Base-by-base conservation (phyloP, 2,113 vertebrate genomes). In the Cavia aperea region DNA sequence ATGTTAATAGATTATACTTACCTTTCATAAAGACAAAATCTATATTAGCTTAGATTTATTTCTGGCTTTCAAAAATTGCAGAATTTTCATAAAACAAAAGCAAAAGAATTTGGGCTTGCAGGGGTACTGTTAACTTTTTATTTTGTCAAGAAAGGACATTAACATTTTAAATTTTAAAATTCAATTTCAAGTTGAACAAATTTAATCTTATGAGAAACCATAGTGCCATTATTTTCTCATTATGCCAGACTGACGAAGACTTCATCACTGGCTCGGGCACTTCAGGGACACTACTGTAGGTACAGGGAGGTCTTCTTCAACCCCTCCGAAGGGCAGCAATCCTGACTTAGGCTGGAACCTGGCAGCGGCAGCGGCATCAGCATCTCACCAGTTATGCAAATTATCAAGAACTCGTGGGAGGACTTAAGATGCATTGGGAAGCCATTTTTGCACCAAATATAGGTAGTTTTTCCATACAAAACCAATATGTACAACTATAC, bases 41-140 rank as follows among this genome's bases (percentile, higher is more conserved):
- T 66, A 6, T 7, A 72, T 72, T 39, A 62, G 39, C 65, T 73
- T 19, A 81, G 46, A 58, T 46, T 83, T 88, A 49, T 63, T 81
- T 86, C 68, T 89, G 56, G 19, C 58, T 84, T 93, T 86, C 84
- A 81, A 46, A 87, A 65, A 86, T 36, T 88, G 88, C 26, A 96
- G 65, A 77, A 49, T 82, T 94, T 83, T 81, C 65, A 94, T 18
- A 43, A 81, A 89, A 81, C 9, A 39, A 62, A 93, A 18, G 62
- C 19, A 63, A 77, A 86, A 92, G 56, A 63, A 91, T 58, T 36
- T n/a, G 29, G n/a, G 4, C 4, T 91, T 56, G 15, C n/a, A 65
- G 51, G 4, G 11, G 16, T 49, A 15, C 36, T 13, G 54, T 43
- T 86, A 46, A 66, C 51, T 82, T 88, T 81, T 81, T 85, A 49